phyloP scores from a whole-genome alignment of 2,113 vertebrate genomes.

The Bufo gargarizans region DNA sequence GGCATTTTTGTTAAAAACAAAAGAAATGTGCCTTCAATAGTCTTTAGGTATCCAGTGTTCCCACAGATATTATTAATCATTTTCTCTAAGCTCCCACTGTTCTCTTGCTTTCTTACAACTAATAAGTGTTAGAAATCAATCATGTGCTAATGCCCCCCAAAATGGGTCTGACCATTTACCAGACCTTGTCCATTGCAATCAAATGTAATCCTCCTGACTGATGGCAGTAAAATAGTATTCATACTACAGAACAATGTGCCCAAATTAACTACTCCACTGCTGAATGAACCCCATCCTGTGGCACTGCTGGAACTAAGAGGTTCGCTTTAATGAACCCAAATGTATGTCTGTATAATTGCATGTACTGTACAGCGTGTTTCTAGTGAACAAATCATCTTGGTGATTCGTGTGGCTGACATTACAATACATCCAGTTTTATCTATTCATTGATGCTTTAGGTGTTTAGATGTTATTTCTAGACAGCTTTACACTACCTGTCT shows the following conservation, averaged over 20 bases:
- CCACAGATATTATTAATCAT: conserved; percentile 7
- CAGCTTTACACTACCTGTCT: not conserved
- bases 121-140: not conserved
- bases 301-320: not conserved
- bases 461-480: not conserved
- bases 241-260: conserved; percentile 18
- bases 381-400: not conserved
- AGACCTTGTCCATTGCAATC: conserved; percentile 23
- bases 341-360: not conserved
- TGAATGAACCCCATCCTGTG: conserved; percentile 31
- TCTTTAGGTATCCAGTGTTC: not conserved
- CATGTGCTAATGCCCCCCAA: not conserved
- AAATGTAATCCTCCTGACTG: conserved; percentile 31
- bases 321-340: conserved; percentile 6
- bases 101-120: not conserved
- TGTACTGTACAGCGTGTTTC: not conserved
- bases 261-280: conserved; percentile 2
- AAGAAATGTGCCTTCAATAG: not conserved
- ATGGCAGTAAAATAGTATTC: conserved; percentile 6
- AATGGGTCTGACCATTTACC: conserved; percentile 1
- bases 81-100: not conserved
- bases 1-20: not conserved
- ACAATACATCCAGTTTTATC: not conserved
- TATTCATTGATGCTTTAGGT: not conserved
- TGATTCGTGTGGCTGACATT: not conserved